Evolutionary conservation across 2,797 vertebrate species (phyloP), one percentile per base, ranked within the genome.

Genomic region (Lithobates pipiens): DNA sequence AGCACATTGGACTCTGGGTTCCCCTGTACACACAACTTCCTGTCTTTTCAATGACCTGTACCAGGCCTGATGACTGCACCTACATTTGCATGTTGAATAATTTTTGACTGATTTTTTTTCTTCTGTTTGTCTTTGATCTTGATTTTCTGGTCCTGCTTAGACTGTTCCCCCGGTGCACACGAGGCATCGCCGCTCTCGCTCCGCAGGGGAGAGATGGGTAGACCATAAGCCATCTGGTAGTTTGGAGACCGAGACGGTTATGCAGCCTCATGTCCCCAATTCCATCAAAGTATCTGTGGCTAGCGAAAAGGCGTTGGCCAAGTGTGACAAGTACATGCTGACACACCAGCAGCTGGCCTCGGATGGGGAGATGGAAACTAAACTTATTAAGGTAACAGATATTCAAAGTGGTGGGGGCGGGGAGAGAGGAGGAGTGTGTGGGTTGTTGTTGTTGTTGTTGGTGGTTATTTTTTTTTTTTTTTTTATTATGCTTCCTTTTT

Each of bases 271-370:
- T 23, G 93, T 99, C 80, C 96, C 96, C 65, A 94, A 97, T 0
- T 91, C 98, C 92, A 96, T 99, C 95, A 97, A 96, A 2, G 96
- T 99, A 57, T 94, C 92, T 0, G 88, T 95, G 1, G 95, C 98
- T 23, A 98, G 88, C 0, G 96, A 98, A 92, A 98, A 96, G 89
- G 96, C 96, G 0, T 93, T 99, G 90, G 96, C 98, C 9, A 96
- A 97, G 90, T 98, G 97, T 81, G 97, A 99, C 93, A 95, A 97
- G 92, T 99, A 99, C 27, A 95, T 99, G 94, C 93, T 99, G 88
- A 99, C 97, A 0, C 98, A 99, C 92, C 98, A 99, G 93, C 97
- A 99, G 91, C 89, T 99, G 46, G 97, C 97, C 39, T 99, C 98
- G 0, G 97, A 99, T 69, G 98, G 98, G 9, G 98, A 99, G 93